Conservation (phyloP, 2,888 invertebrate genomes). For the Oxystoma pomonae region DNA sequence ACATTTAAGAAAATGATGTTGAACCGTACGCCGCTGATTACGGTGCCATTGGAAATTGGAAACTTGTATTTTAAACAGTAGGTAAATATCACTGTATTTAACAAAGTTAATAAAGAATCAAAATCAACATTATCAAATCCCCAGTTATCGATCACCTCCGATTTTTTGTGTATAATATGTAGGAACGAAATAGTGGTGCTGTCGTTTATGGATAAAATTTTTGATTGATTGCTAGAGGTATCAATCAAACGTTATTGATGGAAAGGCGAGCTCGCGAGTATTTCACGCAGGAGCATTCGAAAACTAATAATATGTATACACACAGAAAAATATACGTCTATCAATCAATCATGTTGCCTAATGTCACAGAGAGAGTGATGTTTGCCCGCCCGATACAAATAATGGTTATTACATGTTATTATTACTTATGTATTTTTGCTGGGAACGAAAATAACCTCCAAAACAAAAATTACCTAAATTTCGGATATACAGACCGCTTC, state of each 20-base stretch:
- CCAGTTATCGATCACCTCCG: neutral
- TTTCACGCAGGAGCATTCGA: conserved; percentile 15
- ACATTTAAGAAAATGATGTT: too few relatives aligned
- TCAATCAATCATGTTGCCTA: conserved; percentile 15
- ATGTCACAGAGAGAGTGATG: neutral
- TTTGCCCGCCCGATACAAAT: neutral
- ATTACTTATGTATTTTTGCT: neutral
- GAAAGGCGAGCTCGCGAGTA: conserved; percentile 12
- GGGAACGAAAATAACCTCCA: neutral
- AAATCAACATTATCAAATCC: neutral
- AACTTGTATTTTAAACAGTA: too few relatives aligned
- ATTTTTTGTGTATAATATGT: neutral
- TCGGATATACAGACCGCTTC: too few relatives aligned
- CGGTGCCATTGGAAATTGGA: too few relatives aligned
- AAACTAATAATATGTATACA: conserved; percentile 24
- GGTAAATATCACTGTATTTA: too few relatives aligned
- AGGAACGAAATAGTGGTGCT: neutral
- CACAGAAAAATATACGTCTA: conserved; percentile 15
- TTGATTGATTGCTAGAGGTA: conserved; percentile 27
- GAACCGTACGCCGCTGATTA: too few relatives aligned
- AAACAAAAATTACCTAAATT: too few relatives aligned
- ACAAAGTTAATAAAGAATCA: neutral
- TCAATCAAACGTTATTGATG: conserved; percentile 26
- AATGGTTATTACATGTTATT: neutral
- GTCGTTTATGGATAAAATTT: neutral